Conservation (phyloP, 2,888 invertebrate genomes). For the Leuctra nigra region DNA sequence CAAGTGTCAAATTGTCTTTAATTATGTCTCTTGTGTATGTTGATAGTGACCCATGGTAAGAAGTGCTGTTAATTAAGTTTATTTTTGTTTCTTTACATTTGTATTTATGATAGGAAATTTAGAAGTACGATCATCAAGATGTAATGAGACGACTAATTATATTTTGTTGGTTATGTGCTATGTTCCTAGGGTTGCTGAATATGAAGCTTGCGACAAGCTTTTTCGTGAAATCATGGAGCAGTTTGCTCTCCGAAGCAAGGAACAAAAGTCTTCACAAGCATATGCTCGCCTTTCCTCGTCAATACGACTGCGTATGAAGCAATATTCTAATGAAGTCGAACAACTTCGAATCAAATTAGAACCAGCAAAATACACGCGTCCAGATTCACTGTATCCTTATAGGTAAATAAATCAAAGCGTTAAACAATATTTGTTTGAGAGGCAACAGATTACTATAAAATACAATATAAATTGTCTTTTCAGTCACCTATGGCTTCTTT, state of each 20-base stretch:
- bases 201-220: constrained; percentile 58
- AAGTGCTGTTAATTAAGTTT: too few species aligned
- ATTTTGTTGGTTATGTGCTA: too few species aligned
- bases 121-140: too few species aligned
- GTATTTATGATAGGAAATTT: too few species aligned
- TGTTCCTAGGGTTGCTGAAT: constrained; percentile 60
- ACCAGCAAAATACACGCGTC: constrained; percentile 41
- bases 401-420: background rate
- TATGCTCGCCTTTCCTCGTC: constrained; percentile 53
- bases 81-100: constrained; percentile 9
- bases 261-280: constrained; percentile 46
- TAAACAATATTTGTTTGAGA: too few species aligned
- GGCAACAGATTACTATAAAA: too few species aligned
- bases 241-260: constrained; percentile 48
- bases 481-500: too few species aligned
- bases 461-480: too few species aligned
- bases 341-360: constrained; percentile 52
- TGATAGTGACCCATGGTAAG: constrained; percentile 45
- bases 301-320: constrained; percentile 53
- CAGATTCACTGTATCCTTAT: constrained; percentile 44
- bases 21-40: constrained; percentile 45
- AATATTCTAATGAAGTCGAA: constrained; percentile 52
- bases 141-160: too few species aligned
- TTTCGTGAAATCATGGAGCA: constrained; percentile 56
- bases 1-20: too few species aligned